Evolutionary conservation across 2,797 vertebrate species (phyloP), one percentile per base, ranked within the genome.

Genomic region (Sebastes cheni): DNA sequence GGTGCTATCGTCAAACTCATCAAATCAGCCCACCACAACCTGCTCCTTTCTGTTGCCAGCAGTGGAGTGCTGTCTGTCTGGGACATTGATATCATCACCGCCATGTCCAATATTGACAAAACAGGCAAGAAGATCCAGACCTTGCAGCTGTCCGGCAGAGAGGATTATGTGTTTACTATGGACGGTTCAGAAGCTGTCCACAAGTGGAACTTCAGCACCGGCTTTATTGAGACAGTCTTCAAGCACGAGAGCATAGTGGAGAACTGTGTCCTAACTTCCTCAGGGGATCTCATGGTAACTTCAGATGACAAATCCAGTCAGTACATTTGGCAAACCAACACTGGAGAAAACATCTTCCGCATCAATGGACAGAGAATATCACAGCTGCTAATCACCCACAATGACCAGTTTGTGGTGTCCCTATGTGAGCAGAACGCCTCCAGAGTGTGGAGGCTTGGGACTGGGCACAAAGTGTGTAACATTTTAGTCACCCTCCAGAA

Each of bases 31-130:
- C 98, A 99, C 91, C 98, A 99, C 89, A 99, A 99, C 85, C 94
- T 98, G 94, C 96, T 99, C 59, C 96, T 99, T 27, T 99, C 99
- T 50, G 96, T 99, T 82, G 98, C 99, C 42, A 98, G 97, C 93
- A 99, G 97, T 83, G 99, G 99, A 67, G 97, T 99, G 76, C 96
- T 99, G 87, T 99, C 99, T n/a, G 95, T 99, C 6, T 99, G 99
- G 99, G 99, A 99, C 90, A 97, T 99, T 89, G 99, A 99, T 79
- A 99, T 99, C 72, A 99, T 99, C 93, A 99, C 97, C n/a, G 99
- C 99, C 67, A 99, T 99, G 98, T 99, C 99, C 73, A 99, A 99
- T 86, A 99, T 99, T 61, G 99, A 99, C 92, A 99, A 99, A 95
- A 99, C 98, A 32, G 99, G 99, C 75, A 99, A 98, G 89, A 96